A percentile compares a stretch with the other conserved stretches of the same genome.
Conservation (phyloP, 2,113 vertebrate species). For the Symphodus melops region DNA sequence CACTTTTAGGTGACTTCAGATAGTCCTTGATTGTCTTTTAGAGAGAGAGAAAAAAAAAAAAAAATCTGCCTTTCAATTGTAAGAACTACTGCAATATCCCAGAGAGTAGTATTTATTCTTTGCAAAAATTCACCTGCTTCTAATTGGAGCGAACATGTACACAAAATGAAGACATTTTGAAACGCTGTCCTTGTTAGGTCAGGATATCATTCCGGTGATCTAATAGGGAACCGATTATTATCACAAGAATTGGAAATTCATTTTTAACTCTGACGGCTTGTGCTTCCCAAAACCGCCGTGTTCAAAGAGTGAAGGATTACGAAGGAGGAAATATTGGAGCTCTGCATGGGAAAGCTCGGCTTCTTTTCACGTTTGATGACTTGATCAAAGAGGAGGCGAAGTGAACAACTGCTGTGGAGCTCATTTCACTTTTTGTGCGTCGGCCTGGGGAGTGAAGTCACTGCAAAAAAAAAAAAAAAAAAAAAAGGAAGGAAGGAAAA, state of each 20-base stretch:
- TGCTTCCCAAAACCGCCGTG: conserved; percentile 20
- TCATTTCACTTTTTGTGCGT: not conserved
- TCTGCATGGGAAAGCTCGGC: conserved; percentile 50
- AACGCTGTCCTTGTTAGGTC: no score
- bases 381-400: conserved; percentile 64
- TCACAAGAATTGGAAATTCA: conserved; percentile 46
- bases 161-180: no score
- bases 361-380: conserved; percentile 49
- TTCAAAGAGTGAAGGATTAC: conserved; percentile 63
- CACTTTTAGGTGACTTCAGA: no score
- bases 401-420: conserved; percentile 63
- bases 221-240: conserved; percentile 40
- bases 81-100: no score
- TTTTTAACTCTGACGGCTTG: conserved; percentile 45
- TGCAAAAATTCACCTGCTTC: no score
- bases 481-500: no score
- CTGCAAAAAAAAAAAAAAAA: no score
- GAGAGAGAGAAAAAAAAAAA: no score
- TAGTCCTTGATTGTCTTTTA: no score
- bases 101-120: no score
- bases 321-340: conserved; percentile 59
- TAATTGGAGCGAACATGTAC: not conserved
- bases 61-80: no score
- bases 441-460: not conserved
- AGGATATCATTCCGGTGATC: not conserved